Conservation (phyloP, 1,140 invertebrate genomes). For the Zaprionus africanus region DNA sequence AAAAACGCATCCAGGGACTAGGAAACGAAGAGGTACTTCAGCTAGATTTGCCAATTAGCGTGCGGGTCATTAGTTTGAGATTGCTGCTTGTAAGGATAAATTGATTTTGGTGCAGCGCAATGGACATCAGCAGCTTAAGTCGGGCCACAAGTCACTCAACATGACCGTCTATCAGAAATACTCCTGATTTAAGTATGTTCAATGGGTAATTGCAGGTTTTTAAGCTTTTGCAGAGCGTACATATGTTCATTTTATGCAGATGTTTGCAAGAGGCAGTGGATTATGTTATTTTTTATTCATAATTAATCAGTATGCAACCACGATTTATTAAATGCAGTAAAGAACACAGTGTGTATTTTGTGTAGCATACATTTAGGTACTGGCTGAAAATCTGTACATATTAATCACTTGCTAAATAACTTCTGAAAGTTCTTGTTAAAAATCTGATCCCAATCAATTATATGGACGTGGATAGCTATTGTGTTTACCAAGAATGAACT, state of each 20-base stretch:
- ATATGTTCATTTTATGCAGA: background rate
- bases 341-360: too few relatives aligned
- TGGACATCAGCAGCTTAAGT: background rate
- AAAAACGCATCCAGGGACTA: background rate
- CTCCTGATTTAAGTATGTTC: background rate
- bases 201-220: background rate
- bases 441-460: too few relatives aligned
- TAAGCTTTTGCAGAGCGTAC: too few relatives aligned
- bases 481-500: too few relatives aligned
- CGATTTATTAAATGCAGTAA: too few relatives aligned
- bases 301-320: too few relatives aligned
- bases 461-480: too few relatives aligned
- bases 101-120: background rate
- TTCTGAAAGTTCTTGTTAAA: too few relatives aligned
- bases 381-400: too few relatives aligned
- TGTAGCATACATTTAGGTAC: too few relatives aligned
- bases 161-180: background rate
- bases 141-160: background rate
- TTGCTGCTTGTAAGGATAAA: background rate
- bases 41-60: constrained; percentile 33
- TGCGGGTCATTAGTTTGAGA: constrained; percentile 5
- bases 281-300: too few relatives aligned
- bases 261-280: background rate
- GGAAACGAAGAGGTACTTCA: background rate
- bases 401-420: too few relatives aligned